Base-by-base conservation (phyloP, 2,113 vertebrate species). In the Neolamprologus devosi region DNA sequence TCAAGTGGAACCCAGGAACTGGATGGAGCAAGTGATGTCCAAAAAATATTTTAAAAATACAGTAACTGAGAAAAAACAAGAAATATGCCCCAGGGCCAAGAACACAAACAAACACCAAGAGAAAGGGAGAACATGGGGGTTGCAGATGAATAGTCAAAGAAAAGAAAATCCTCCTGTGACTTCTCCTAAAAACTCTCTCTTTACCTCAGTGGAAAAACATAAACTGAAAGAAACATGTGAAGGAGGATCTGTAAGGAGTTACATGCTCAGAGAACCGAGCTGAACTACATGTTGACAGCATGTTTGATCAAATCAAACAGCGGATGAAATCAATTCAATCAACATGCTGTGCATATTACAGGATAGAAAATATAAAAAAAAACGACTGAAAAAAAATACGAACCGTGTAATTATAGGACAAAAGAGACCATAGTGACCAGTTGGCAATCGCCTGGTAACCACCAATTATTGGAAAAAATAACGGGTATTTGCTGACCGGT, bases 331-430 rank as follows among this genome's bases (percentile, higher is more conserved):
- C 16, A 75, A 75, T 75, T 75, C 23, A 49, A 1, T 17, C 70
- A 28, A 8, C 6, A 28, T 75, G 42, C 9, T 49, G 70, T 47
- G 6, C 4, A 30, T 28, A 49, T 30, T 75, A 28, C 16, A 28
- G 70, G 42, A 28, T 28, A 19, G 23, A 49, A 19, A 28, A 28
- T 28, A 6, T 6, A 30, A 4, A 60, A 65, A 65, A 37, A 14
- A 23, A 10, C 1, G 0, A 26, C 14, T 45, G 8, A 45, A 45
- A 73, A 35, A 73, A 26, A 26, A 26, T 70, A 13, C 2, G 0
- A 73, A 73, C 8, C 8, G 1, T 26, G 37, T 45, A 1, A 26
- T 26, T 45, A 40, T 65, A 65, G 30, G 30, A 65, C 17, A 35
- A 65, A 65, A 65, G 60, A 68, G n/a, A 21, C n/a, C 65, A 0